phyloP scores from a whole-genome alignment of 2,888 invertebrate genomes.

The Drosophila pegasa region DNA sequence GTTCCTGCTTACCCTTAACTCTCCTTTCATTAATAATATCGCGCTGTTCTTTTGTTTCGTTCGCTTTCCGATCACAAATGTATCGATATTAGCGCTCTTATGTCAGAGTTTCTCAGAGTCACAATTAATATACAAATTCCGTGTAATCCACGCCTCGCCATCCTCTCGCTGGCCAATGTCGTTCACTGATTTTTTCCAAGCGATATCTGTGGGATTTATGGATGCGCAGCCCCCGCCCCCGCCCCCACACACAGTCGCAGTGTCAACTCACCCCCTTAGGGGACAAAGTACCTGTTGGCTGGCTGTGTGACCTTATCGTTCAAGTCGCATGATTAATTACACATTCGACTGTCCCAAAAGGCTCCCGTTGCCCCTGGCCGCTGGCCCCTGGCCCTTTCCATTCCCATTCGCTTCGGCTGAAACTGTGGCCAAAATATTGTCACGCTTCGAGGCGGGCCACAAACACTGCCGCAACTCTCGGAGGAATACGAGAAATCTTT shows the following conservation, averaged over 20 bases:
- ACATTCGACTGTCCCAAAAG: conserved; percentile 29
- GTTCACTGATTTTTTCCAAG: conserved; percentile 56
- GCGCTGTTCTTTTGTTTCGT: conserved; percentile 2
- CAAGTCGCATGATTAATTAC: conserved; percentile 72
- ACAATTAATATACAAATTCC: conserved; percentile 71
- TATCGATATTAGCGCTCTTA: conserved; percentile 69
- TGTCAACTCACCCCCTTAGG: conserved; percentile 31
- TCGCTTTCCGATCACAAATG: conserved; percentile 41
- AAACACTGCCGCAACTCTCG: conserved; percentile 50
- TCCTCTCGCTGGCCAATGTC: conserved; percentile 32
- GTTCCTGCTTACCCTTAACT: not conserved
- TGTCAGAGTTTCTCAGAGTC: conserved; percentile 49
- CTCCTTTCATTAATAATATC: conserved; percentile 40
- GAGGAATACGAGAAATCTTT: conserved; percentile 47
- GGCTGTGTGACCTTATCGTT: conserved; percentile 67
- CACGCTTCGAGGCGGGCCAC: conserved; percentile 62
- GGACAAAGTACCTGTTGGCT: conserved; percentile 67
- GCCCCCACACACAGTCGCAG: conserved; percentile 21
- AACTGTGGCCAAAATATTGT: conserved; percentile 80
- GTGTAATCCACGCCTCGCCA: conserved; percentile 60
- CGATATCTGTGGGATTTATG: conserved; percentile 71
- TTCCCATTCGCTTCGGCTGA: conserved; percentile 57
- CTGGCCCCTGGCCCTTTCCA: not conserved
- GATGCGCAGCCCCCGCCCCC: conserved; percentile 46
- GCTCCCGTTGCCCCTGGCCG: conserved; percentile 28